Evolutionary conservation across 2,888 invertebrate genomes (phyloP).

Genomic region (Cheilosia grossa): DNA sequence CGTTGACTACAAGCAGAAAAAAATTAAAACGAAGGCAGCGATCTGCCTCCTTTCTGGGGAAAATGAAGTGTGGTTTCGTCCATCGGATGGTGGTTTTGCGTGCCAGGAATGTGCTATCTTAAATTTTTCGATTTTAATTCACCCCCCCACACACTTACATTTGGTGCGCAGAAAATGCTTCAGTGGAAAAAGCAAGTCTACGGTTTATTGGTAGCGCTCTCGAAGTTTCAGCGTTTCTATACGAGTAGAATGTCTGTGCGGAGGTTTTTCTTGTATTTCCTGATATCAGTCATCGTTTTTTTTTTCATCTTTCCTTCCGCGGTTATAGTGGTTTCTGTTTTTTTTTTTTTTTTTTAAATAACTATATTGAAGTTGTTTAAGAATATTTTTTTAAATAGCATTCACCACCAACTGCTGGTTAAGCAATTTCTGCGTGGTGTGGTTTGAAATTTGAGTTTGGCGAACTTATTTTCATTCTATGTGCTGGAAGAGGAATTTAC

Average conservation of each 20-base stretch:
- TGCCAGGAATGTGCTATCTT: conserved; percentile 61
- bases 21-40: conserved; percentile 1
- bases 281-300: conserved; percentile 40
- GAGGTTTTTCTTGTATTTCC: conserved; percentile 33
- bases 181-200: conserved; percentile 45
- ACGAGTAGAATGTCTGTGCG: conserved; percentile 6
- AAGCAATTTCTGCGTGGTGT: conserved; percentile 13
- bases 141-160: too few relatives aligned
- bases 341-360: conserved; percentile 23
- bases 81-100: conserved; percentile 37
- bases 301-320: conserved; percentile 27
- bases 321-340: conserved; percentile 33
- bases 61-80: conserved; percentile 47
- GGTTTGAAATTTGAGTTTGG: background rate
- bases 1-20: conserved; percentile 36
- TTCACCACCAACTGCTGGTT: conserved; percentile 18
- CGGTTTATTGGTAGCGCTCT: conserved; percentile 44
- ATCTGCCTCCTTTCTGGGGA: conserved; percentile 3
- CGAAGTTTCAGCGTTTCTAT: conserved; percentile 1
- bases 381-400: conserved; percentile 34
- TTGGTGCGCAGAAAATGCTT: background rate
- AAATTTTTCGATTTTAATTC: conserved; percentile 34
- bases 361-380: conserved; percentile 47
- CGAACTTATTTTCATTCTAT: too few relatives aligned
- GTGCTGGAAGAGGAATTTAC: too few relatives aligned